A percentile compares a stretch with the other conserved stretches of the same genome.
These are phyloP conservation scores for Rotaria magnacalcarata DNA, from an alignment of 2,888 invertebrate genomes.

Conservation along the genomic window DNA sequence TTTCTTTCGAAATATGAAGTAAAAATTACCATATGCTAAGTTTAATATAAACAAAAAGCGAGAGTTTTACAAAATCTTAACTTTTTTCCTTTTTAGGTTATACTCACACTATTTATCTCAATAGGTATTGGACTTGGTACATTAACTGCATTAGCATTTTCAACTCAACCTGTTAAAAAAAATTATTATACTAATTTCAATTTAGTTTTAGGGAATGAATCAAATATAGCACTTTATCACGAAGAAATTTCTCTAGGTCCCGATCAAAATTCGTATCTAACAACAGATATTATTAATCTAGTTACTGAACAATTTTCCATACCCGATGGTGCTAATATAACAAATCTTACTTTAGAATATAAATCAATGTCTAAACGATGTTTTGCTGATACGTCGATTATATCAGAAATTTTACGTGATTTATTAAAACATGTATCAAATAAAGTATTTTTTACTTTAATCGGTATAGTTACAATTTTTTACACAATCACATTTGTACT, in stretches of 20 bases:
- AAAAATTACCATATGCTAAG: no score
- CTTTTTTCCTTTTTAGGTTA: neutral
- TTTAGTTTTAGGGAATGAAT: neutral
- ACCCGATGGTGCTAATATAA: neutral
- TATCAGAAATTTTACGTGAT: neutral
- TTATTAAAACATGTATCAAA: conserved; percentile 2
- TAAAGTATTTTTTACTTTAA: neutral
- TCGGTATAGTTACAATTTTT: neutral
- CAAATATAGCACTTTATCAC: neutral
- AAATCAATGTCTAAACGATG: neutral
- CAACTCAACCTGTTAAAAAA: neutral
- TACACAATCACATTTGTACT: conserved; percentile 24
- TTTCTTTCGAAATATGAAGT: no score
- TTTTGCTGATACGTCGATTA: conserved; percentile 21
- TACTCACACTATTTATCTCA: neutral
- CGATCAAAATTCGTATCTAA: neutral
- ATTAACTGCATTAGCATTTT: conserved; percentile 23
- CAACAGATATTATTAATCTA: neutral
- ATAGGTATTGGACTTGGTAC: neutral
- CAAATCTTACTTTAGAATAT: neutral
- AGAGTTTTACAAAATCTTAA: no score
- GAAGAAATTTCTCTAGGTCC: neutral
- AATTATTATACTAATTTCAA: neutral
- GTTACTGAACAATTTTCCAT: neutral
- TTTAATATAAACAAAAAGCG: no score